Evolutionary conservation across 2,888 invertebrate species (phyloP).

Genomic region (Fragum fragum): DNA sequence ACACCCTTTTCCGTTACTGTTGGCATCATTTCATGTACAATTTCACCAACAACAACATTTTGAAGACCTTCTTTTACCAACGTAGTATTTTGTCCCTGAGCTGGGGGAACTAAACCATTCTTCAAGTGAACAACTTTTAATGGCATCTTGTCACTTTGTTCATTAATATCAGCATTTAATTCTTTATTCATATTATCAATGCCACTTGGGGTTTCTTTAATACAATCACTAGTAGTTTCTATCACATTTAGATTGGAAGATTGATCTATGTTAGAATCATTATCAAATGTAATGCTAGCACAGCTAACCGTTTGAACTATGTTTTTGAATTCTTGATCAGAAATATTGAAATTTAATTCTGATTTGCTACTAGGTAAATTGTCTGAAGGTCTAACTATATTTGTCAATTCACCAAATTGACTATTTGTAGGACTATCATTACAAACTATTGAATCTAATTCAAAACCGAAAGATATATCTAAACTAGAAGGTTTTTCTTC

Average conservation of each 20-base stretch:
- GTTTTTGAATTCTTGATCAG: conserved; percentile 20
- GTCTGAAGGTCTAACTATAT: conserved; percentile 12
- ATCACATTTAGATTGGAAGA: conserved; percentile 60
- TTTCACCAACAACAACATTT: conserved; percentile 25
- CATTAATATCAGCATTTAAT: conserved; percentile 27
- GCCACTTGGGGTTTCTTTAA: conserved; percentile 26
- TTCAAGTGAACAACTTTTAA: conserved; percentile 55
- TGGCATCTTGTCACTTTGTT: conserved; percentile 34
- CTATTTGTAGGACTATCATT: conserved; percentile 39
- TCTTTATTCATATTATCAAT: conserved; percentile 16
- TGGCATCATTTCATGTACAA: conserved; percentile 16
- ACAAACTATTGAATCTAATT: conserved; percentile 55
- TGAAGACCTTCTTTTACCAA: conserved; percentile 39
- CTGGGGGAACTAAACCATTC: conserved; percentile 57
- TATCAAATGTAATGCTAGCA: conserved; percentile 26
- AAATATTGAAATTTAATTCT: conserved; percentile 19
- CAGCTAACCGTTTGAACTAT: conserved; percentile 22
- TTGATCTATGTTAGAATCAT: conserved; percentile 39
- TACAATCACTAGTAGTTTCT: conserved; percentile 38
- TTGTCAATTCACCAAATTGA: neutral
- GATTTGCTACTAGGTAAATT: conserved; percentile 2
- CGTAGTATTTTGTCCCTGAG: conserved; percentile 44
- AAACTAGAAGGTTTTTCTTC: conserved; percentile 71
- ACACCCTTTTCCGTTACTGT: conserved; percentile 25
- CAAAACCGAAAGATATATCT: conserved; percentile 83